A percentile compares a stretch with the other conserved stretches of the same genome.
Conservation (phyloP, 2,113 vertebrate species). For the Ceratotherium simum region DNA sequence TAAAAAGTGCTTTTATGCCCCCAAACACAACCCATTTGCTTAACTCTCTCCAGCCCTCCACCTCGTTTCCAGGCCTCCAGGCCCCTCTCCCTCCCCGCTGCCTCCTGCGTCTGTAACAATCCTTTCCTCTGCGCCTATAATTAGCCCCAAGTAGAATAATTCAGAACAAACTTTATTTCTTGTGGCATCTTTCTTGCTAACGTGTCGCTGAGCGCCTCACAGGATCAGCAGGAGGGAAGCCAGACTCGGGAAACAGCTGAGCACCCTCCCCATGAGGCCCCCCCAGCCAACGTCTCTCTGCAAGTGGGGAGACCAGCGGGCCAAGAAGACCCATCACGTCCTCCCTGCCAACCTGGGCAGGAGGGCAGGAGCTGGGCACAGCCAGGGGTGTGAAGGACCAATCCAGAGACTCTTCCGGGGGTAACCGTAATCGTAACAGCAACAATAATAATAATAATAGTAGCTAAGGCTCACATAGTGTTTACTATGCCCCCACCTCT, state of each 20-base stretch:
- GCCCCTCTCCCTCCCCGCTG: neutral
- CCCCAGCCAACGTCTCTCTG: rapidly evolving
- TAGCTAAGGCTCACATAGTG: no score
- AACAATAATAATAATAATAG: neutral
- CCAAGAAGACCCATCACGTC: neutral
- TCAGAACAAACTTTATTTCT: constrained; percentile 83
- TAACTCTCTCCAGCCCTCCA: neutral
- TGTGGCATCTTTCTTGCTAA: constrained; percentile 74
- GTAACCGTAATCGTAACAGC: neutral
- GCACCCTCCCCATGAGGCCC: neutral
- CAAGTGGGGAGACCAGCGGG: neutral
- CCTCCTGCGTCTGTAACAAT: constrained; percentile 77
- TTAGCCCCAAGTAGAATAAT: constrained; percentile 80
- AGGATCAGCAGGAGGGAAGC: constrained; percentile 63
- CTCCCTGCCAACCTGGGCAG: neutral
- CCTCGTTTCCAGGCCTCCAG: neutral
- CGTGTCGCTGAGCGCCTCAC: constrained; percentile 30
- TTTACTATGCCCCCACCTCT: neutral
- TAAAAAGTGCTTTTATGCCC: neutral
- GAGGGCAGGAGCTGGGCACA: rapidly evolving
- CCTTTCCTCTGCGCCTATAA: constrained; percentile 77
- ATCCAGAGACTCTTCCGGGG: neutral
- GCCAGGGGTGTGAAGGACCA: neutral
- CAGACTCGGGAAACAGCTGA: neutral
- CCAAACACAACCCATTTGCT: neutral